phyloP scores from a whole-genome alignment of 2,888 invertebrate species.

The Portevinia maculata region DNA sequence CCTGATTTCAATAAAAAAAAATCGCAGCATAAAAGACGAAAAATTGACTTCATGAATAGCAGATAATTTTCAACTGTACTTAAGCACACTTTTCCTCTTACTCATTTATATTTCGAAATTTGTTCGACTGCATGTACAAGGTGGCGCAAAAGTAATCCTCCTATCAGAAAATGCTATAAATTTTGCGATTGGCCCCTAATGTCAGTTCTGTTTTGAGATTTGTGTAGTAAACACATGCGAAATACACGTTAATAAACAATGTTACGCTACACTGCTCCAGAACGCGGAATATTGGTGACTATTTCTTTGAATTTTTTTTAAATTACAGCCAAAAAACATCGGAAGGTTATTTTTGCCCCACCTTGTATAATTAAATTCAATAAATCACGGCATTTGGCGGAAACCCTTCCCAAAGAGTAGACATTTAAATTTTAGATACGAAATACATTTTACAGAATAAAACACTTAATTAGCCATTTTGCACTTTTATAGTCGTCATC shows the following conservation, averaged over 20 bases:
- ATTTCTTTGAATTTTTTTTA: too few species aligned
- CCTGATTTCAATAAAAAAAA: constrained; percentile 24
- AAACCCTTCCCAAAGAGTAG: constrained; percentile 27
- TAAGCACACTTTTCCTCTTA: constrained; percentile 8
- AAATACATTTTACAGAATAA: constrained; percentile 27
- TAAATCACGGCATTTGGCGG: constrained; percentile 11
- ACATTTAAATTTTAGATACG: constrained; percentile 46
- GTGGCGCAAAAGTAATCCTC: too few species aligned
- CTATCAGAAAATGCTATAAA: too few species aligned
- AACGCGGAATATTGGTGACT: too few species aligned
- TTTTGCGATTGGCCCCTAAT: too few species aligned
- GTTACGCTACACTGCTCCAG: too few species aligned
- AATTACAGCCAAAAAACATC: too few species aligned
- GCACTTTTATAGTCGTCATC: constrained; percentile 55
- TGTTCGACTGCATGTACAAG: background rate
- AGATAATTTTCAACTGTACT: constrained; percentile 48
- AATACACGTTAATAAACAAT: too few species aligned
- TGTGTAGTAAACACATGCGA: too few species aligned
- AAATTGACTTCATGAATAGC: constrained; percentile 49
- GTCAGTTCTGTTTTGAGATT: too few species aligned
- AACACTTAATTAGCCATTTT: constrained; percentile 66
- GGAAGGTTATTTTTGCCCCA: too few species aligned
- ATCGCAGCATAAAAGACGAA: too few species aligned
- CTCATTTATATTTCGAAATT: constrained; percentile 44
- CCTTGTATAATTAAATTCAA: constrained; percentile 29